phyloP scores from a whole-genome alignment of 2,797 vertebrate genomes.

The Stomatorhinus walkeri region DNA sequence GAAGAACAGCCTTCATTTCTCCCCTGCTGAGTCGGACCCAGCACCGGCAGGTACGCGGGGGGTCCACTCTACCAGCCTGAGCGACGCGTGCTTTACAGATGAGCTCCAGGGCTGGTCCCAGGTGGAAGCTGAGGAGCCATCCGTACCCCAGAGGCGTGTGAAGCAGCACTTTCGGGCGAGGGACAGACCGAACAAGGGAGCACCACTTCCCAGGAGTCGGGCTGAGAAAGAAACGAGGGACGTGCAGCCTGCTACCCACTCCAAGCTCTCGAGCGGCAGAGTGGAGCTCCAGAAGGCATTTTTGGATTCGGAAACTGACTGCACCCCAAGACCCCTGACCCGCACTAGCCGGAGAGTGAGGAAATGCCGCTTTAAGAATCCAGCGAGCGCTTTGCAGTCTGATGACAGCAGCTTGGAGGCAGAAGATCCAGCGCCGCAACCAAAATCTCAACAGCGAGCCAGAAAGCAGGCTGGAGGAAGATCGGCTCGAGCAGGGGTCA shows the following conservation, averaged over 20 bases:
- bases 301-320: not conserved
- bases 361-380: not conserved
- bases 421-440: not conserved
- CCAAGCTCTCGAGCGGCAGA: not conserved
- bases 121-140: not conserved
- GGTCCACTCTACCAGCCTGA: not conserved
- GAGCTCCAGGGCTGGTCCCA: not conserved
- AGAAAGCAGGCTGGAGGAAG: not conserved
- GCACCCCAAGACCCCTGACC: not conserved
- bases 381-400: not conserved
- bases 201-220: not conserved
- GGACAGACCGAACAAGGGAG: not conserved
- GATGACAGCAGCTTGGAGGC: not conserved
- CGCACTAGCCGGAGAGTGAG: not conserved
- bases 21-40: not conserved
- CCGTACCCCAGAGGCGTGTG: not conserved
- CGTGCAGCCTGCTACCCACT: not conserved
- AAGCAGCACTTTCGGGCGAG: not conserved
- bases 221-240: not conserved
- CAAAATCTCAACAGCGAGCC: not conserved
- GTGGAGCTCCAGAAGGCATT: not conserved
- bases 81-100: not conserved
- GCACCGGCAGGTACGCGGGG: not conserved
- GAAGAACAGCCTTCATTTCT: not conserved
- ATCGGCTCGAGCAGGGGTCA: not conserved